Evolutionary conservation across 2,797 vertebrate species (phyloP).

Genomic region (Brachyrhaphis roseni): DNA sequence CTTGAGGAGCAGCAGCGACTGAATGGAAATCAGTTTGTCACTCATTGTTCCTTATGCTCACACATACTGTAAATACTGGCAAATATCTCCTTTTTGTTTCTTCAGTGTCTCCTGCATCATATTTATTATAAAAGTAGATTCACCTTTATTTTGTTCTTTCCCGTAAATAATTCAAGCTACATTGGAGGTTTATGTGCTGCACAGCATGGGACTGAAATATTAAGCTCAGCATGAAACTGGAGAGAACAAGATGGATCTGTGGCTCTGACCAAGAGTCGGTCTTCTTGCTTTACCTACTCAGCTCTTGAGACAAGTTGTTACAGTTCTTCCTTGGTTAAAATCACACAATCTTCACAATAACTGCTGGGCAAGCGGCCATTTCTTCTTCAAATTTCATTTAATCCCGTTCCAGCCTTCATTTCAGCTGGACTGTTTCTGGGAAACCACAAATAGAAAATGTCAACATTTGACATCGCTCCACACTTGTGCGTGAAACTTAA

Average conservation of each 20-base stretch:
- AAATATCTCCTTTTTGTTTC: not conserved
- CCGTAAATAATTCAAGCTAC: not conserved
- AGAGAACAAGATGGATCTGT: not conserved
- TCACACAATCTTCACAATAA: not conserved
- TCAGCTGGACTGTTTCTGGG: not conserved
- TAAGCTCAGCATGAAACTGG: not conserved
- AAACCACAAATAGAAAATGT: not conserved
- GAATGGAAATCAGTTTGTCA: slow-evolving; percentile 44
- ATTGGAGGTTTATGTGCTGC: not conserved
- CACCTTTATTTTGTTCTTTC: not conserved
- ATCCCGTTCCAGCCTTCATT: not conserved
- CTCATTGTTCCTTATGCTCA: not conserved
- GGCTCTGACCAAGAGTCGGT: not conserved
- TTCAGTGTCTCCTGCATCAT: not conserved
- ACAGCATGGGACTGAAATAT: not conserved
- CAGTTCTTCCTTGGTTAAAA: not conserved
- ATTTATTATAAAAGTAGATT: not conserved
- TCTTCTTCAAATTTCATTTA: not conserved
- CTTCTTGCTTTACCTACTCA: not conserved
- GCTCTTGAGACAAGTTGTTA: not conserved
- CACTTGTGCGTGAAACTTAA: not conserved
- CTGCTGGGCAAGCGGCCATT: not conserved
- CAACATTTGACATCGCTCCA: not conserved
- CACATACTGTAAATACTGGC: not conserved
- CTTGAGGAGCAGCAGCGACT: slow-evolving; percentile 26